Evolutionary conservation across 2,113 vertebrate genomes (phyloP), one percentile per base, ranked within the genome.

Genomic region (Riparia riparia): DNA sequence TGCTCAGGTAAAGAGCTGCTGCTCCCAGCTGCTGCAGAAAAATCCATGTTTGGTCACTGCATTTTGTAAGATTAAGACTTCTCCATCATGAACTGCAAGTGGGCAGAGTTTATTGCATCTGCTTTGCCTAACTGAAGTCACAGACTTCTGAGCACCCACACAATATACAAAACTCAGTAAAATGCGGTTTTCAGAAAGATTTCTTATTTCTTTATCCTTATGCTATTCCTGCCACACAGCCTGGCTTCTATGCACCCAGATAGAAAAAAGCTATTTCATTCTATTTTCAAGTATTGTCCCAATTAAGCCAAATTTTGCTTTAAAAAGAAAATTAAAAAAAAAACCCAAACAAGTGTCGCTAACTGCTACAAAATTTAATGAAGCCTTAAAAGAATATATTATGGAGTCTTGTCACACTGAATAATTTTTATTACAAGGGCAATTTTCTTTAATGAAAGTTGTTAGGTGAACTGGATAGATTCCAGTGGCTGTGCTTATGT

Each of bases 371-470:
- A 92, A 96, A 93, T 84, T 91, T 96, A 92, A 97, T 44, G 76
- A 92, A 82, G 82, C 92, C 92, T 92, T 84, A 96, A 94, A 94
- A 90, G 90, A 93, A 92, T 78, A 83, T 77, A 89, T 83, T 90
- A 89, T 37, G 53, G 80, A 90, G 90, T 78, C 95, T 93, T 94
- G 88, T 94, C 86, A 96, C 93, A 95, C 72, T 82, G 74, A 96
- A 72, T 94, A 90, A 86, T 97, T 95, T 95, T 97, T 96, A 97
- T 94, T 94, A 84, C 79, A 83, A 95, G 93, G 72, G 76, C 88
- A 88, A 92, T 97, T 93, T 95, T 94, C 82, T 90, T 93, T 96
- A 97, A 94, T 94, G 93, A 90, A 96, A 86, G 83, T 92, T 96
- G 93, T 87, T 95, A 84, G 93, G 95, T 89, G 73, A 94, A 80